Base-by-base conservation (phyloP, 1,140 invertebrate genomes). In the Drosophila seguyi region DNA sequence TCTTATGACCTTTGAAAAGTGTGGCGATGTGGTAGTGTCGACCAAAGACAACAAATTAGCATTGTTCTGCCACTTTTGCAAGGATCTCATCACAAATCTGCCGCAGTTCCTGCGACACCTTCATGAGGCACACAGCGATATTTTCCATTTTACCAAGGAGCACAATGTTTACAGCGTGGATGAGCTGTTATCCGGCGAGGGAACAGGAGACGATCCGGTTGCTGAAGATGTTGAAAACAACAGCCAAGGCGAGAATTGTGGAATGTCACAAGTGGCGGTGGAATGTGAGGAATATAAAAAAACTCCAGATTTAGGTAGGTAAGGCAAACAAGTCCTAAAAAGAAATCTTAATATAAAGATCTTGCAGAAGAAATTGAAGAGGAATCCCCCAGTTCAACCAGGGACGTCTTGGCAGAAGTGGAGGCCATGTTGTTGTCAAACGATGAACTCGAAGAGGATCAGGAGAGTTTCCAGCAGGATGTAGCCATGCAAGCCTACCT, bases 1-100 rank as follows among this genome's bases (percentile, higher is more conserved):
- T 14, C 34, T 41, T 8, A 58, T 75, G 0, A 22, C 80, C n/a
- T 85, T 75, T 8, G 61, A 83, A 48, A 91, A 83, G 31, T 92
- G 91, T 22, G 91, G 91, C 4, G 83, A 92, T 61, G 84, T 92
- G 7, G 68, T 91, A 16, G 66, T 88, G 27, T 90, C 86, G 5
- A 20, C 71, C 7, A 79, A 72, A 13, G 61, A 85, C 27, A 88
- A 88, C 29, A 55, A 71, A 50, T 58, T 91, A 20, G 81, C 66
- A 3, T 20, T 92, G 59, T 76, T 57, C 36, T 92, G 91, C 38
- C 65, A 60, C 14, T 91, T 83, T 20, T 92, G 91, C 34, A 55
- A 56, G 13, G 68, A 75, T 16, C 62, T 82, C 25, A 91, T 75
- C 6, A 61, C 59, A 5, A 53, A 71, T 52, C 16, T 86, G 38